Conservation (phyloP, 2,113 vertebrate genomes). For the Centropristis striata region DNA sequence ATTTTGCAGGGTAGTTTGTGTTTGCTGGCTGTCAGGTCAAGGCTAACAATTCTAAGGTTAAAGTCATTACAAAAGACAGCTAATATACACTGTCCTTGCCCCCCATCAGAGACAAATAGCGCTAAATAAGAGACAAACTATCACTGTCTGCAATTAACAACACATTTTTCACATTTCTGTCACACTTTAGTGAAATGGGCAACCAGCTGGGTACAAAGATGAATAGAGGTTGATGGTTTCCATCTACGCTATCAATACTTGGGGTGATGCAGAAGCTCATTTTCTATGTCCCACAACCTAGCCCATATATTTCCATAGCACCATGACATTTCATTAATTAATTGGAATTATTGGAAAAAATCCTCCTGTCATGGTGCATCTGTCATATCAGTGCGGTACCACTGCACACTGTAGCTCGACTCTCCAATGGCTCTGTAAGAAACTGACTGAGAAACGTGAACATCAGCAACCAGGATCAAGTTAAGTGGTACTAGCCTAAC, state of each 20-base stretch:
- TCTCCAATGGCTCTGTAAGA: background rate
- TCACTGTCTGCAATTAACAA: background rate
- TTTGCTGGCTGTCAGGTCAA: background rate
- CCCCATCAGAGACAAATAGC: background rate
- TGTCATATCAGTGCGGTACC: conserved; percentile 20
- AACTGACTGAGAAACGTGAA: conserved; percentile 14
- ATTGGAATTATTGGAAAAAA: conserved; percentile 45
- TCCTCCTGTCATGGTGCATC: conserved; percentile 8
- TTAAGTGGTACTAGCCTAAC: background rate
- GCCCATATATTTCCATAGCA: conserved; percentile 22
- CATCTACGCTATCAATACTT: conserved; percentile 28
- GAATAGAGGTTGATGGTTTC: conserved; percentile 20
- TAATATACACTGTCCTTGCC: background rate
- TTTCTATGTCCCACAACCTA: background rate
- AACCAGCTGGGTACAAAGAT: conserved; percentile 13
- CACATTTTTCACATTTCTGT: background rate
- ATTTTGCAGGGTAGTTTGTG: background rate
- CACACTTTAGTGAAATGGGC: background rate
- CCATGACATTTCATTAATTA: conserved; percentile 35
- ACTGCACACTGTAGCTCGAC: background rate
- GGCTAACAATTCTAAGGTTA: background rate
- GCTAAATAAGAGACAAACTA: background rate
- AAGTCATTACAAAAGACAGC: background rate
- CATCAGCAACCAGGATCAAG: background rate
- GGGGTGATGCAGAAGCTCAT: conserved; percentile 1